A percentile compares a stretch with the other conserved stretches of the same genome.
phyloP scores from a whole-genome alignment of 2,888 invertebrate genomes.

The Branchellion lobata region DNA sequence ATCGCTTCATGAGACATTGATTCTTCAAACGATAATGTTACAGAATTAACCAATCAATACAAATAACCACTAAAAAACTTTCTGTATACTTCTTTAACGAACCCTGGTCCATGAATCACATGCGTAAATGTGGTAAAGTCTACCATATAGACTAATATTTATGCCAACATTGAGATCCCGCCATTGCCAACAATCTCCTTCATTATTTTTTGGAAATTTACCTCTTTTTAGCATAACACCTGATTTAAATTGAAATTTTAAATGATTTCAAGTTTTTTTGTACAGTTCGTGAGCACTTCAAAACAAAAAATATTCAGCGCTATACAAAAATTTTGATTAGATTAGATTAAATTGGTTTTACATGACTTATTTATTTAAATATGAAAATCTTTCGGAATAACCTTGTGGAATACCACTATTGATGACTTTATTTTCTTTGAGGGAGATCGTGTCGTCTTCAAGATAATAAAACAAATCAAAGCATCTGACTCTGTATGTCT shows the following conservation, averaged over 20 bases:
- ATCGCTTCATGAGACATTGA: too few relatives aligned
- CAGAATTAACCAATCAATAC: too few relatives aligned
- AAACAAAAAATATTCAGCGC: too few relatives aligned
- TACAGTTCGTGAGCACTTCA: too few relatives aligned
- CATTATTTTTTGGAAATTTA: conserved; percentile 74
- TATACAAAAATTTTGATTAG: too few relatives aligned
- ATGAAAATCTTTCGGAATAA: conserved; percentile 49
- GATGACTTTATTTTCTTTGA: conserved; percentile 61
- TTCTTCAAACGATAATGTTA: too few relatives aligned
- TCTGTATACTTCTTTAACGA: too few relatives aligned
- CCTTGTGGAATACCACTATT: conserved; percentile 63
- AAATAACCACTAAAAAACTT: too few relatives aligned
- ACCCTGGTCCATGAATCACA: conserved; percentile 79
- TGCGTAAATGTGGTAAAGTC: conserved; percentile 76
- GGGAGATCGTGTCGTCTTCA: conserved; percentile 63
- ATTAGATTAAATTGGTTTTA: too few relatives aligned
- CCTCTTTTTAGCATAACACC: conserved; percentile 75
- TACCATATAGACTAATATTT: conserved; percentile 77
- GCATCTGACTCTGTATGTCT: conserved; percentile 70
- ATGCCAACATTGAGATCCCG: conserved; percentile 80
- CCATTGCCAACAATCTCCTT: conserved; percentile 76
- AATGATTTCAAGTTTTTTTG: too few relatives aligned
- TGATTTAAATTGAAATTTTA: conserved; percentile 52
- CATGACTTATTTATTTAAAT: too few relatives aligned
- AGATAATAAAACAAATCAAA: conserved; percentile 62